phyloP scores from a whole-genome alignment of 2,888 invertebrate genomes.

The Andricus curvator region DNA sequence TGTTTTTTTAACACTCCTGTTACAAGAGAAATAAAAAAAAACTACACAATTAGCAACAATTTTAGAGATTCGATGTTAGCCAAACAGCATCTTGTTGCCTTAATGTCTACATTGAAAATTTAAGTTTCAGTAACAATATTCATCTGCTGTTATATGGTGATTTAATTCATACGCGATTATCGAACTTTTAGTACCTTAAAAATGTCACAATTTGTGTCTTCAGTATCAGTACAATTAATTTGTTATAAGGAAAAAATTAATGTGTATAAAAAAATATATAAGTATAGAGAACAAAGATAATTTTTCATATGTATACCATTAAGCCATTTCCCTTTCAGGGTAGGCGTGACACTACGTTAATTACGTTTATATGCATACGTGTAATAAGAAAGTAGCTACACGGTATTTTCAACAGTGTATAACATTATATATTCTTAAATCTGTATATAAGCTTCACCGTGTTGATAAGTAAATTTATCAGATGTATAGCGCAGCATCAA shows the following conservation, averaged over 20 bases:
- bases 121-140: slow-evolving; percentile 12
- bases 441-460: neutral
- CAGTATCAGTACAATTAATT: neutral
- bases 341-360: no score
- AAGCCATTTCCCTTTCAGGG: no score
- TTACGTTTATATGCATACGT: neutral
- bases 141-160: neutral
- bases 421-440: neutral
- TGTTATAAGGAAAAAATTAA: neutral
- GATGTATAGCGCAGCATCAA: no score
- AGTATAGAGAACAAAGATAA: neutral
- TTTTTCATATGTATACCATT: no score
- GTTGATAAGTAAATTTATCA: no score
- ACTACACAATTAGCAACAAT: neutral
- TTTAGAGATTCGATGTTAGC: slow-evolving; percentile 12
- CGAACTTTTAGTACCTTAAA: slow-evolving; percentile 23
- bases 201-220: neutral
- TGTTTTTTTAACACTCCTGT: no score
- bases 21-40: neutral
- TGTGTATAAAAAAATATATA: neutral
- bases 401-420: neutral
- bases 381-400: neutral
- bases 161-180: slow-evolving; percentile 23
- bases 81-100: slow-evolving; percentile 9
- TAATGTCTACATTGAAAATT: slow-evolving; percentile 3